Conservation (phyloP, 1,140 invertebrate genomes). For the Hyphantria cunea region DNA sequence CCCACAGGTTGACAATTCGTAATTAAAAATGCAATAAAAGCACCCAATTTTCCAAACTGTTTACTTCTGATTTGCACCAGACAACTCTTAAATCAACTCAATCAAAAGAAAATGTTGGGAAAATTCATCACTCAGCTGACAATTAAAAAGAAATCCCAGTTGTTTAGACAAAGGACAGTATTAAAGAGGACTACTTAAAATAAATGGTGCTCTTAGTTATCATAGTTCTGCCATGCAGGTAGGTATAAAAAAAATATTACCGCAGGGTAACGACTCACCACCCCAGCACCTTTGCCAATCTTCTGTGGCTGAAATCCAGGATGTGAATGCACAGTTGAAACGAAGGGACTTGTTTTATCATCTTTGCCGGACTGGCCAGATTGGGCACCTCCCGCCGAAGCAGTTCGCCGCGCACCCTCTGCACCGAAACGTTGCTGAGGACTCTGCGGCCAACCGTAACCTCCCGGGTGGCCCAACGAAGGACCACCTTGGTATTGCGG, state of each 20-base stretch:
- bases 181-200: too few species aligned
- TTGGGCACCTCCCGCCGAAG: conserved; percentile 62
- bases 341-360: conserved; percentile 90
- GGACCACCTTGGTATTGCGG: conserved; percentile 69
- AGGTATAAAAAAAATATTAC: conserved; percentile 30
- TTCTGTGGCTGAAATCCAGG: conserved; percentile 97
- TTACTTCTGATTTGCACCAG: too few species aligned
- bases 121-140: too few species aligned
- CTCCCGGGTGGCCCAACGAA: conserved; percentile 45
- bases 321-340: conserved; percentile 94
- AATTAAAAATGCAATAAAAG: too few species aligned
- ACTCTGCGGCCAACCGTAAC: conserved; percentile 55
- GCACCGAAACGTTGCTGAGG: conserved; percentile 72
- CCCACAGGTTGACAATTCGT: too few species aligned
- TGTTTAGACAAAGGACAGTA: too few species aligned
- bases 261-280: conserved; percentile 62
- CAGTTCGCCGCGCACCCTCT: conserved; percentile 69
- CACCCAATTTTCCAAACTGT: too few species aligned
- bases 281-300: conserved; percentile 91
- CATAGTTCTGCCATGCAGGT: too few species aligned
- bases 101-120: too few species aligned
- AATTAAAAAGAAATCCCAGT: too few species aligned
- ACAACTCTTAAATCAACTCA: too few species aligned
- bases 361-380: conserved; percentile 80
- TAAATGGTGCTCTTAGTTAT: too few species aligned